phyloP scores from a whole-genome alignment of 2,888 invertebrate genomes.

The Orthonevra nobilis region DNA sequence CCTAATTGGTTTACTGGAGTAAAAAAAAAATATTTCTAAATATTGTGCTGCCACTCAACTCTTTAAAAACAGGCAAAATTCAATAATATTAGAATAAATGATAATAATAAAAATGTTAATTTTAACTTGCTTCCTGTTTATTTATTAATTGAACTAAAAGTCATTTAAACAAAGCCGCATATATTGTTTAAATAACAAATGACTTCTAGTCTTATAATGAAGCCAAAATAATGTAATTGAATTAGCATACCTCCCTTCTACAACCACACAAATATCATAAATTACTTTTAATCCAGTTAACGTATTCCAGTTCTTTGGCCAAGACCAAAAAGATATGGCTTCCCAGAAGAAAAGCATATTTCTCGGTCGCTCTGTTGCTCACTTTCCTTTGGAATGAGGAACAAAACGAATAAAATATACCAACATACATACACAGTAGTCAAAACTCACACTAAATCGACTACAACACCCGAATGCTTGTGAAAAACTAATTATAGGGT shows the following conservation, averaged over 20 bases:
- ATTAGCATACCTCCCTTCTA: constrained; percentile 21
- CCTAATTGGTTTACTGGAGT: no score
- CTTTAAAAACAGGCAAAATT: no score
- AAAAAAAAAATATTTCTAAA: no score
- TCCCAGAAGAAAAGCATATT: constrained; percentile 9
- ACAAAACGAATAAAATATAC: constrained; percentile 19
- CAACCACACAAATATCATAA: constrained; percentile 11
- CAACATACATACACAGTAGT: no score
- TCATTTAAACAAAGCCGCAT: no score
- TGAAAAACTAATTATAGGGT: constrained; percentile 55
- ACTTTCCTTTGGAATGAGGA: not conserved
- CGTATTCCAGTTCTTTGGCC: not conserved
- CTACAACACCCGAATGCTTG: constrained; percentile 12
- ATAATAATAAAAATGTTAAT: no score
- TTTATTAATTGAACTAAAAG: no score
- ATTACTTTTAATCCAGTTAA: constrained; percentile 31
- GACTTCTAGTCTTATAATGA: not conserved
- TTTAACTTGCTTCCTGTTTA: no score
- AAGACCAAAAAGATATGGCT: constrained; percentile 26
- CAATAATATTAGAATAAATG: no score
- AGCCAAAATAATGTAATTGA: constrained; percentile 9
- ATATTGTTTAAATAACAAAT: no score
- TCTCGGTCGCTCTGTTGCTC: not conserved
- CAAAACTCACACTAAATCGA: not conserved
- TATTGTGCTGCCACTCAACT: no score